phyloP scores from a whole-genome alignment of 2,888 invertebrate species.

The Luperina testacea region DNA sequence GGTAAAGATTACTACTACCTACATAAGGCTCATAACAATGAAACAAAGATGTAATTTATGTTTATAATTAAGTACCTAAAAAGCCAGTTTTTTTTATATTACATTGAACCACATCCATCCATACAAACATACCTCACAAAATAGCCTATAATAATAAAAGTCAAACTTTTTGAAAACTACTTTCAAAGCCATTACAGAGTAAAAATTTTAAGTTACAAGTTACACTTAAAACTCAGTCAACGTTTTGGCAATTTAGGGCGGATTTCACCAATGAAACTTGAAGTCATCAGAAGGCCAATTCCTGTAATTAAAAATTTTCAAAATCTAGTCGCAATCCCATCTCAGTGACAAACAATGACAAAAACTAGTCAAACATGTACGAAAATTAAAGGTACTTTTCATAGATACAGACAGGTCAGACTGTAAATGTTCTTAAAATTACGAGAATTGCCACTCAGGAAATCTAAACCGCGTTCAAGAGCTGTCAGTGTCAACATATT shows the following conservation, averaged over 20 bases:
- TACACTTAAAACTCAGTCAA: slow-evolving; percentile 59
- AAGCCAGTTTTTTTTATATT: slow-evolving; percentile 2
- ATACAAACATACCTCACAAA: neutral
- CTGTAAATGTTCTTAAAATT: too few species aligned
- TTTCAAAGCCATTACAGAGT: slow-evolving; percentile 27
- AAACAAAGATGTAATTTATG: neutral
- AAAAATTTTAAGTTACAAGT: slow-evolving; percentile 8
- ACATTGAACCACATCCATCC: slow-evolving; percentile 17
- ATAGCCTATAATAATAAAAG: neutral
- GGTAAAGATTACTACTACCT: neutral
- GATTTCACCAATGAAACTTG: neutral
- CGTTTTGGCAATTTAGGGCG: slow-evolving; percentile 64
- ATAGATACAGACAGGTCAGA: too few species aligned
- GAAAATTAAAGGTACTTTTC: too few species aligned
- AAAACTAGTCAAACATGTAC: too few species aligned
- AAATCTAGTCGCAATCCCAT: too few species aligned
- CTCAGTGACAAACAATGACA: too few species aligned
- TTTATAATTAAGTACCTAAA: neutral
- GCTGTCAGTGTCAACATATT: neutral
- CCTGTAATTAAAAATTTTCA: too few species aligned
- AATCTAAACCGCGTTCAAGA: neutral
- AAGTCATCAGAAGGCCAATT: too few species aligned
- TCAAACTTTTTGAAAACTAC: slow-evolving; percentile 1
- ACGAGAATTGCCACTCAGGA: neutral
- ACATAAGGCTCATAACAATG: neutral